A percentile compares a stretch with the other conserved stretches of the same genome.
These are phyloP conservation scores for Parapsyche elsis DNA, from an alignment of 1,140 invertebrate species.

Conservation along the genomic window DNA sequence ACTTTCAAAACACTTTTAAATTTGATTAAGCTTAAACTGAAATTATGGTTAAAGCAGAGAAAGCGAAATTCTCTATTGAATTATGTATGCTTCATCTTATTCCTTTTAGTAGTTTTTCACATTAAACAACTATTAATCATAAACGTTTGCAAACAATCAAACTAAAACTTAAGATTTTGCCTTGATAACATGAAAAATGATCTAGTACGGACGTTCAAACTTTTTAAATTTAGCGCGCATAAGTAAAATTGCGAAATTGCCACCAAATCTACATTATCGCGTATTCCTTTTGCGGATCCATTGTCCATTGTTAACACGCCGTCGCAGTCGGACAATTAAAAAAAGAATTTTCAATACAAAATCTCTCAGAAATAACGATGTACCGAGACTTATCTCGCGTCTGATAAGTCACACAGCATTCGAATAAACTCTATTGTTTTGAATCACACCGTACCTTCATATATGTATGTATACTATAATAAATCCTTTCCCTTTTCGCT, in stretches of 20 bases:
- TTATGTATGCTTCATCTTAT: no score
- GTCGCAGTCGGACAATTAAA: not conserved
- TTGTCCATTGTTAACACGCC: conserved; percentile 26
- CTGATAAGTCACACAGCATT: not conserved
- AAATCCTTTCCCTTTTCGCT: conserved; percentile 31
- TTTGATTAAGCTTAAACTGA: no score
- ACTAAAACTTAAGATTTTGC: no score
- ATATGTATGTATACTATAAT: not conserved
- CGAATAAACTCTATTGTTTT: not conserved
- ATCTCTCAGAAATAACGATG: not conserved
- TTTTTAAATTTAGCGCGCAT: not conserved
- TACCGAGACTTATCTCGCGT: not conserved
- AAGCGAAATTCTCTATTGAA: no score
- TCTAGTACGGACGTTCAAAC: not conserved
- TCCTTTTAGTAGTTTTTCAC: no score
- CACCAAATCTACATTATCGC: not conserved
- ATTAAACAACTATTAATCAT: no score
- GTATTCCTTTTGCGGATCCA: conserved; percentile 16
- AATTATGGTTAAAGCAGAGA: no score
- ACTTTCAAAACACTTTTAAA: no score
- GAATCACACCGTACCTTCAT: not conserved
- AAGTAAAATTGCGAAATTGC: not conserved
- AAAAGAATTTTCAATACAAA: conserved; percentile 12
- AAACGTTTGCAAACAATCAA: no score
- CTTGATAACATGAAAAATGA: not conserved